Evolutionary conservation across 2,888 invertebrate species (phyloP), one percentile per base, ranked within the genome.

Genomic region (Callyntrura sp.): DNA sequence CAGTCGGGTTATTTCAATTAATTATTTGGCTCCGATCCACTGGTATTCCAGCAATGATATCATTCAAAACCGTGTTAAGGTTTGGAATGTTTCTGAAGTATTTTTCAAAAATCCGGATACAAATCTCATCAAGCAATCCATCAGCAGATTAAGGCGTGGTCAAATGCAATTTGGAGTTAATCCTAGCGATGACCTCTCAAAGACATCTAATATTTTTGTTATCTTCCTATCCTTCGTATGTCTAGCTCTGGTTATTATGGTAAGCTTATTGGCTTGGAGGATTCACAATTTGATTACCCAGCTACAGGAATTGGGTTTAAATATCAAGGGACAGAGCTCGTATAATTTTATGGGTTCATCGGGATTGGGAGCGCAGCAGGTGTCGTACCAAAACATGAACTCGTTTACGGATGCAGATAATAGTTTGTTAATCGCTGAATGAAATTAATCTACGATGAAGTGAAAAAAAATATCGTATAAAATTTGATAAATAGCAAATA

Each of bases 301-400:
- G 51, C 62, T 88, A 23, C n/a, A 81, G n/a, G 28, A 17, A 14
- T 60, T 88, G 73, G 87, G 87, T 25, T 62, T 88, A 0, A 88
- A 88, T 60, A 17, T 88, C 11, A 60, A 35, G 28, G 20, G 35
- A 20, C 17, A 62, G 43, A 20, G 83, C 14, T 70, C 81, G 12
- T 85, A 85, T 48, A 60, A 57, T 78, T 0, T 25, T 17, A 23
- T 43, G 11, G 45, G 11, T 1, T 11, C 45, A 17, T 14, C 23
- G 0, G 76, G 76, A n/a, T 23, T 43, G 8, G 48, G 35, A 23
- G 35, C 0, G 14, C 86, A 86, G 6, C 81, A 88, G 35, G 82
- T 88, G 5, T 70, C 87, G 1, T 88, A 88, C n/a, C 68, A 82
- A 45, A 81, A 82, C 20, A 88, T 88, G 87, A 35, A 60, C 11